Base-by-base conservation (phyloP, 2,113 vertebrate species). In the Hydrolagus affinis region DNA sequence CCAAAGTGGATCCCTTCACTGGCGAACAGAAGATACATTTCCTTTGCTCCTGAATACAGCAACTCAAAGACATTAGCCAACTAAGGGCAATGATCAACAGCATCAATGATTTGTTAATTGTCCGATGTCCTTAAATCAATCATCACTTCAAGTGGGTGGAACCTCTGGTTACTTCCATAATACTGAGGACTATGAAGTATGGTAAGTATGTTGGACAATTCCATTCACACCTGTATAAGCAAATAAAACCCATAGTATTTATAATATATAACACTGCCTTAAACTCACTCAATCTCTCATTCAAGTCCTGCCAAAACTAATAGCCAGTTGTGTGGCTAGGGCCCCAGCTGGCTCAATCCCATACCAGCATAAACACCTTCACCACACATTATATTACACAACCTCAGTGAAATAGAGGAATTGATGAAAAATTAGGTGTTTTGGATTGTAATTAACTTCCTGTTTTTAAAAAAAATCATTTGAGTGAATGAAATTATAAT, bases 191-290 rank as follows among this genome's bases (percentile, higher is more conserved):
- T 19, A 68, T 30, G 62, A 83, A 14, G 60, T 62, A 83, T 83
- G 76, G 78, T 28, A 83, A 68, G 25, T 83, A 83, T 83, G 78
- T 83, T 83, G 78, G 28, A 83, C 28, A 83, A 83, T 64, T 83
- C 78, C 60, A 66, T 83, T 68, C 60, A 25, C 78, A 83, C 62
- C 60, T 83, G 78, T 83, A 25, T 66, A 83, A 83, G 60, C 62
- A 83, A 83, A 83, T 83, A 62, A 19, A 83, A 64, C 28, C 78
- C 78, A 28, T 83, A 66, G 19, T 83, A 83, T 83, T 83, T 83
- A 66, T 83, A 68, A 83, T 30, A 66, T 68, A 83, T 83, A 32
- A 64, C 23, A 83, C 25, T 66, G 78, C 60, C 66, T 66, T 83
- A 68, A 83, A 15, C 78, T 66, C 25, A 68, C 25, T 83, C 78